Percentiles rank a stretch among this genome's conserved stretches.
Evolutionary conservation across 2,113 vertebrate genomes (phyloP).

Genomic region (Salvelinus sp.): DNA sequence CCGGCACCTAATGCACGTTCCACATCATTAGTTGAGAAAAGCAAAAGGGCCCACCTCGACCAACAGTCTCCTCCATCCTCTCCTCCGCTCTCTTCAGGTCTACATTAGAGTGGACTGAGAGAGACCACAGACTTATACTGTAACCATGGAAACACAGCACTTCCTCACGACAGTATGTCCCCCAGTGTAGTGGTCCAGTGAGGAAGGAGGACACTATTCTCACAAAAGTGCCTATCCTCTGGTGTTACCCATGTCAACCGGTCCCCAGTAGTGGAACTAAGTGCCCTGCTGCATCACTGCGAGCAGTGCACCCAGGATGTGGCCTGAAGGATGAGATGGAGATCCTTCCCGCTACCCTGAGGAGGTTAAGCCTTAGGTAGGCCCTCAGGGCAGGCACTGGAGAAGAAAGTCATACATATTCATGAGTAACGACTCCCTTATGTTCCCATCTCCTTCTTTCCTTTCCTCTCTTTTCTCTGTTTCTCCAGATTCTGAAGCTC

Average conservation of each 20-base stretch:
- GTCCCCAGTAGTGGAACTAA: not conserved
- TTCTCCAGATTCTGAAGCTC: slow-evolving; percentile 73
- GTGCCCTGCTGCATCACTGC: too few species aligned
- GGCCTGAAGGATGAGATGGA: too few species aligned
- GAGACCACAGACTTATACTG: not conserved
- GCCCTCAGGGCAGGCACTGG: not conserved
- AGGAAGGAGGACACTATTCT: too few species aligned
- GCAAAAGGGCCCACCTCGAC: too few species aligned
- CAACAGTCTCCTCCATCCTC: too few species aligned
- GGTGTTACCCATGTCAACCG: not conserved
- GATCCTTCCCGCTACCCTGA: not conserved
- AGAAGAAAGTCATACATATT: not conserved
- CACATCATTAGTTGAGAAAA: too few species aligned
- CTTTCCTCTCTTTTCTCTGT: not conserved
- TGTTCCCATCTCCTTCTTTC: not conserved
- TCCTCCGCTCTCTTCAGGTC: too few species aligned
- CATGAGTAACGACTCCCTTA: not conserved
- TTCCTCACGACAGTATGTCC: not conserved
- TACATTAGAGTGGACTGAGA: not conserved
- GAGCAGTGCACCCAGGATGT: too few species aligned
- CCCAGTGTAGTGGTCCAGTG: not conserved
- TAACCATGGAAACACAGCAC: not conserved
- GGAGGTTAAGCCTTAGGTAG: not conserved
- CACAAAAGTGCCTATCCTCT: not conserved
- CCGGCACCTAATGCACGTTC: too few species aligned